phyloP scores from a whole-genome alignment of 2,797 vertebrate species.

The Leuciscus waleckii region DNA sequence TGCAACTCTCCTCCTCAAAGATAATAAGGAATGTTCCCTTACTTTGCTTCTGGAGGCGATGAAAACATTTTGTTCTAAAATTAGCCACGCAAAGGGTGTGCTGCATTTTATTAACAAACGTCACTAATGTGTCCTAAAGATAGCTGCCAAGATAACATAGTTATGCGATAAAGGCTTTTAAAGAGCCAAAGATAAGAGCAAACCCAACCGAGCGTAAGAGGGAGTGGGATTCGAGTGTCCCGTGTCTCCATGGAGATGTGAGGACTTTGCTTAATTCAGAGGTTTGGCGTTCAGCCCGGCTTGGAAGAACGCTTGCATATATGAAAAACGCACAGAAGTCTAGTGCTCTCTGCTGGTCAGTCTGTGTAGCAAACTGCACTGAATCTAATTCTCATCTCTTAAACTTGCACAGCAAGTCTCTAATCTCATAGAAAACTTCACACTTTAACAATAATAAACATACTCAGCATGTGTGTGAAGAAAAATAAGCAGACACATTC shows the following conservation, averaged over 20 bases:
- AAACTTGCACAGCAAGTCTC: background rate
- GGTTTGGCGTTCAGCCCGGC: slow-evolving; percentile 42
- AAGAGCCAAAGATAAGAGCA: slow-evolving; percentile 26
- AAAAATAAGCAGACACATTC: slow-evolving; percentile 24
- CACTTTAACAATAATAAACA: background rate
- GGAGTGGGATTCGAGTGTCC: slow-evolving; percentile 45
- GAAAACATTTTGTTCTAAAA: slow-evolving; percentile 30
- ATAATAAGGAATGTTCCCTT: slow-evolving; percentile 7
- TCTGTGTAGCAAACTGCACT: background rate
- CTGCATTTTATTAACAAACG: slow-evolving; percentile 21
- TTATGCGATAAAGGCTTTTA: slow-evolving; percentile 32
- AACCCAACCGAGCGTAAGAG: slow-evolving; percentile 18
- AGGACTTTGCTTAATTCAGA: slow-evolving; percentile 47
- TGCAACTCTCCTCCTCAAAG: slow-evolving; percentile 3
- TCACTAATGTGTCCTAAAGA: slow-evolving; percentile 43
- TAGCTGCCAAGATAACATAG: slow-evolving; percentile 20
- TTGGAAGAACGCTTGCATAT: background rate
- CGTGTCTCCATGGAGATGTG: slow-evolving; percentile 52
- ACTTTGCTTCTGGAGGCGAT: slow-evolving; percentile 13
- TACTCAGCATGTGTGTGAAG: background rate
- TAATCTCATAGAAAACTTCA: background rate
- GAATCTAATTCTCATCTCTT: background rate
- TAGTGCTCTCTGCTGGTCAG: slow-evolving; percentile 61
- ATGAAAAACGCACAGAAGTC: slow-evolving; percentile 40
- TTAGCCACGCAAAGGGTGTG: slow-evolving; percentile 9